Base-by-base conservation (phyloP, 2,113 vertebrate species). In the Siphamia tubifer region DNA sequence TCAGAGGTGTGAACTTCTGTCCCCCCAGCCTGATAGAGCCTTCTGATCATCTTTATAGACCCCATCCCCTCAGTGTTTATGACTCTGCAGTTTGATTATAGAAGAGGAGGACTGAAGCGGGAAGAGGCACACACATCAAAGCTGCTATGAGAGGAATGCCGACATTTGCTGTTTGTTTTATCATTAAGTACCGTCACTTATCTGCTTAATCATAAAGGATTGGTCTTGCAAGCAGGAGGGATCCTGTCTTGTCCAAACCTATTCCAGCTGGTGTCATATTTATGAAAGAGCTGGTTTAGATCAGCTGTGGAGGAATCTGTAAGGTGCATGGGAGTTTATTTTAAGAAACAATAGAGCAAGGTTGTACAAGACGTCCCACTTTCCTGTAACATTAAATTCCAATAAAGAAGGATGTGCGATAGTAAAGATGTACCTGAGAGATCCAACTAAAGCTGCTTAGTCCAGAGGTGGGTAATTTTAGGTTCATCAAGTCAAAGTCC, bases 81-180 rank as follows among this genome's bases (percentile, higher is more conserved):
- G 81, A 75, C 86, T 83, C 74, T 47, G 61, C 73, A 79, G 77
- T 81, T 82, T 87, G 82, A 90, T 89, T 88, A 82, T 65, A 85
- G 58, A 55, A 57, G 51, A 70, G 57, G 47, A 58, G 39, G 38
- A 17, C 47, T 4, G 35, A 54, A 75, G 79, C 67, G 28, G 65
- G 57, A 74, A 80, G 65, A 79, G 47, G 44, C 45, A 51, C 69
- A 38, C 42, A 56, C 82, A 88, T 92, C 89, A 91, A 91, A 91
- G 91, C 43, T 55, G 68, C 77, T 77, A 77, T 77, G 85, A 69
- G 73, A 84, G 86, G 90, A 91, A 89, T 88, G 87, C 81, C 71
- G 74, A 69, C 74, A 75, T 86, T 88, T 84, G 83, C 63, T 82
- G 85, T 86, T 89, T 84, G 83, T 80, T 86, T 86, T 87, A 84